A percentile compares a stretch with the other conserved stretches of the same genome.
phyloP scores from a whole-genome alignment of 2,113 vertebrate species.

The Cynopterus brachyotis region DNA sequence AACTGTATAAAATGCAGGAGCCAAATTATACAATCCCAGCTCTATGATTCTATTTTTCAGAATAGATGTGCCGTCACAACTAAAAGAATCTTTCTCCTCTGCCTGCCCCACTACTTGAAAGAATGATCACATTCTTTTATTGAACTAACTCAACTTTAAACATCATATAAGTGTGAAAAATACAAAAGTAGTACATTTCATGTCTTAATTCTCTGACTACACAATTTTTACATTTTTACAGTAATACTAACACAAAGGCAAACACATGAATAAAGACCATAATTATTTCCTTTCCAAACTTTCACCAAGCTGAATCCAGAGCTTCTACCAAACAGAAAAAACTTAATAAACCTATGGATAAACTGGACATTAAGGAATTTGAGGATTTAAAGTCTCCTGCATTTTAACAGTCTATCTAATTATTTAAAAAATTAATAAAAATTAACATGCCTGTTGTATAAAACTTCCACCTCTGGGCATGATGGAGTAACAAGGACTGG shows the following conservation, averaged over 20 bases:
- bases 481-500: not conserved
- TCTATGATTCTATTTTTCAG: not conserved
- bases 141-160: conserved; percentile 22
- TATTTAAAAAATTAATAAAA: too few relatives aligned
- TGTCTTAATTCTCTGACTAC: not conserved
- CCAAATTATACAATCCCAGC: not conserved
- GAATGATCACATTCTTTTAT: not conserved
- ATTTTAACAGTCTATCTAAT: not conserved
- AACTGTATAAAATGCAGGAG: not conserved
- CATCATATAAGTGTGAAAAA: not conserved
- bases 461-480: not conserved
- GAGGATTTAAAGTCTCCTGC: not conserved
- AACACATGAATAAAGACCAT: not conserved
- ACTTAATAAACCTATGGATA: not conserved
- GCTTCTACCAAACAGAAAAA: not conserved
- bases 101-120: too few relatives aligned
- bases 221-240: not conserved
- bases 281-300: not conserved
- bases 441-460: too few relatives aligned
- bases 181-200: not conserved
- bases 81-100: not conserved
- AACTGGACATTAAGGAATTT: not conserved
- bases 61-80: not conserved
- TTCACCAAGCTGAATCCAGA: not conserved
- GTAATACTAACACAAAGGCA: not conserved